phyloP scores from a whole-genome alignment of 2,888 invertebrate species.

The Omphaloscelis lunosa region DNA sequence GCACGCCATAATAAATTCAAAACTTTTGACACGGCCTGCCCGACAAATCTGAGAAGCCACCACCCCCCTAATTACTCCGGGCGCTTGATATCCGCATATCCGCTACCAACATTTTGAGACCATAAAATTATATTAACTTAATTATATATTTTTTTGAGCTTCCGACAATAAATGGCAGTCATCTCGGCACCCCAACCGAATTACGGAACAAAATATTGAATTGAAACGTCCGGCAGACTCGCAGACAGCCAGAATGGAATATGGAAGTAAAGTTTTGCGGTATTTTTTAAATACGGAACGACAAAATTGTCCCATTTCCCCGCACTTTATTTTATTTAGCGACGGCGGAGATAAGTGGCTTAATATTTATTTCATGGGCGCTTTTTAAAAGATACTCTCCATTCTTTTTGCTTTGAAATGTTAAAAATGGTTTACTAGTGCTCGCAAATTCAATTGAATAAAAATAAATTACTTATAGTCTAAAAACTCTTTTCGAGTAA shows the following conservation, averaged over 20 bases:
- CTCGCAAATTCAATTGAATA: constrained; percentile 37
- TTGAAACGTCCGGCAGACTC: constrained; percentile 60
- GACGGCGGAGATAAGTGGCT: constrained; percentile 36
- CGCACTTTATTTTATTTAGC: constrained; percentile 33
- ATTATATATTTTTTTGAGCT: constrained; percentile 55
- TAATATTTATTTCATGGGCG: constrained; percentile 40
- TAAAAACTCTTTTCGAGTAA: constrained; percentile 20
- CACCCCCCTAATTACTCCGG: constrained; percentile 58
- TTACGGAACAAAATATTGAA: constrained; percentile 64
- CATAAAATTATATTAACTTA: constrained; percentile 56
- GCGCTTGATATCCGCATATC: constrained; percentile 46
- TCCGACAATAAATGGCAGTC: constrained; percentile 55
- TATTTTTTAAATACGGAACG: constrained; percentile 47
- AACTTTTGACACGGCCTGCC: constrained; percentile 56
- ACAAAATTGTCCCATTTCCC: constrained; percentile 27
- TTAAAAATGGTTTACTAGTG: constrained; percentile 22
- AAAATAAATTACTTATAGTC: constrained; percentile 22
- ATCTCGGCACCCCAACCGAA: constrained; percentile 54
- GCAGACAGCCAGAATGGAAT: constrained; percentile 21
- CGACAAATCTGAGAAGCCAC: constrained; percentile 48
- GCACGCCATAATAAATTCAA: constrained; percentile 60
- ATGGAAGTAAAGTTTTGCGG: constrained; percentile 50
- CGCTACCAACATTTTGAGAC: constrained; percentile 52
- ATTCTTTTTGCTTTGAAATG: constrained; percentile 42
- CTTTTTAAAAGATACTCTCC: constrained; percentile 31